phyloP scores from a whole-genome alignment of 2,797 vertebrate genomes.

The Helicolenus hilgendorfi region DNA sequence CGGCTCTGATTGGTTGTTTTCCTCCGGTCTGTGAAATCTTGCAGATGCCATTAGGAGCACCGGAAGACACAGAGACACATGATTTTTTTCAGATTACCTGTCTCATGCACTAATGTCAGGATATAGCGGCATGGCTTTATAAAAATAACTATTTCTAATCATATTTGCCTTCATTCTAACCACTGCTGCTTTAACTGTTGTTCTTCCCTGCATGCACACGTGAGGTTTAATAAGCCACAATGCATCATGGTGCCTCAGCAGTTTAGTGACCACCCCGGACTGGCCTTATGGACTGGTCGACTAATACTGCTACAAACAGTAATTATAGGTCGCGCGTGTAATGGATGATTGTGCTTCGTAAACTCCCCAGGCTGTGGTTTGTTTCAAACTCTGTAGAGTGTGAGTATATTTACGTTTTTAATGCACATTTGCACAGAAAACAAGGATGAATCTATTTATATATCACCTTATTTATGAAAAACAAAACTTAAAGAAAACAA shows the following conservation, averaged over 20 bases:
- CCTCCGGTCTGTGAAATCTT: too few species aligned
- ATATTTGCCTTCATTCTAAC: too few species aligned
- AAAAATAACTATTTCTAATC: fast-evolving
- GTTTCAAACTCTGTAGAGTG: slow-evolving; percentile 31
- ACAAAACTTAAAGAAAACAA: slow-evolving; percentile 28
- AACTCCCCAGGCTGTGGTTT: slow-evolving; percentile 62
- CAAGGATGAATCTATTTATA: background rate
- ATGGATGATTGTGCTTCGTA: slow-evolving; percentile 68
- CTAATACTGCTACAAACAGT: slow-evolving; percentile 79
- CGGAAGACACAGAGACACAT: fast-evolving
- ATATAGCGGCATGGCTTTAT: too few species aligned
- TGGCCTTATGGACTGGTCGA: slow-evolving; percentile 52
- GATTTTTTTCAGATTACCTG: too few species aligned
- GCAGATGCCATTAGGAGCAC: too few species aligned
- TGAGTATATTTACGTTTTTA: background rate
- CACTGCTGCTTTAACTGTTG: background rate
- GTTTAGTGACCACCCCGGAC: slow-evolving; percentile 66
- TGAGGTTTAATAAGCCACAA: slow-evolving; percentile 53
- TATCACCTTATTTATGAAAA: background rate
- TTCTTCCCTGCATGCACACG: slow-evolving; percentile 24
- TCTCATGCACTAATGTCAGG: too few species aligned
- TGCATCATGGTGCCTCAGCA: slow-evolving; percentile 84
- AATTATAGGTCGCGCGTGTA: slow-evolving; percentile 76
- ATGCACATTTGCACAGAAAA: background rate
- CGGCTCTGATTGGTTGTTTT: too few species aligned